Conservation (phyloP, 2,797 vertebrate species). For the Anolis apletophallus region DNA sequence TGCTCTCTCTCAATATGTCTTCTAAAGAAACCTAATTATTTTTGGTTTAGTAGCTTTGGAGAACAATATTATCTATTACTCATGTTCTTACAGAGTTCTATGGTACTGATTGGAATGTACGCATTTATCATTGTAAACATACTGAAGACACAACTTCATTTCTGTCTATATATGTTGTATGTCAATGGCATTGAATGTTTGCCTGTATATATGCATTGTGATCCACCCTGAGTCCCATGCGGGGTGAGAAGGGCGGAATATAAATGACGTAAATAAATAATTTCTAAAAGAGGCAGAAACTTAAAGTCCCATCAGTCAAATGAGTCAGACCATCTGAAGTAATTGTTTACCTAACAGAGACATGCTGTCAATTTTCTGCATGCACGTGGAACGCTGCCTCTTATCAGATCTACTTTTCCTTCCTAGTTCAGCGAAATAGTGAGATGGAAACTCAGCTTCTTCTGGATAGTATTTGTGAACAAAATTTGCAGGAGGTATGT, state of each 20-base stretch:
- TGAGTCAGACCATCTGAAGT: background rate
- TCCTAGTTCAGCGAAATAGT: conserved; percentile 83
- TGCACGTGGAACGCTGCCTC: background rate
- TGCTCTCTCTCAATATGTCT: background rate
- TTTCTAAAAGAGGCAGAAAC: background rate
- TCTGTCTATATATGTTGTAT: no score
- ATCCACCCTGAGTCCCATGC: no score
- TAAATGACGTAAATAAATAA: no score
- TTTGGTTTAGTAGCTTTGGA: conserved; percentile 1
- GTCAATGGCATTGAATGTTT: no score
- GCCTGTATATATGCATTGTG: no score
- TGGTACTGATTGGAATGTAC: background rate
- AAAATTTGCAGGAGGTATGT: conserved; percentile 84
- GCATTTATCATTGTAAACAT: background rate
- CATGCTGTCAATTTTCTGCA: background rate
- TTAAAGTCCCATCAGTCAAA: background rate
- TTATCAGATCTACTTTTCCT: conserved; percentile 23
- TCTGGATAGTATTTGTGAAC: conserved; percentile 77
- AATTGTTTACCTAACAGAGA: background rate
- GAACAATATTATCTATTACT: background rate
- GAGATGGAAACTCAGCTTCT: conserved; percentile 88
- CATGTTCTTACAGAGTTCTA: background rate
- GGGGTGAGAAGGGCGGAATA: no score
- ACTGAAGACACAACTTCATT: background rate
- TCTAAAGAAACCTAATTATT: background rate